These are phyloP conservation scores for Columbina picui DNA, from an alignment of 2,113 vertebrate genomes.

Conservation along the genomic window DNA sequence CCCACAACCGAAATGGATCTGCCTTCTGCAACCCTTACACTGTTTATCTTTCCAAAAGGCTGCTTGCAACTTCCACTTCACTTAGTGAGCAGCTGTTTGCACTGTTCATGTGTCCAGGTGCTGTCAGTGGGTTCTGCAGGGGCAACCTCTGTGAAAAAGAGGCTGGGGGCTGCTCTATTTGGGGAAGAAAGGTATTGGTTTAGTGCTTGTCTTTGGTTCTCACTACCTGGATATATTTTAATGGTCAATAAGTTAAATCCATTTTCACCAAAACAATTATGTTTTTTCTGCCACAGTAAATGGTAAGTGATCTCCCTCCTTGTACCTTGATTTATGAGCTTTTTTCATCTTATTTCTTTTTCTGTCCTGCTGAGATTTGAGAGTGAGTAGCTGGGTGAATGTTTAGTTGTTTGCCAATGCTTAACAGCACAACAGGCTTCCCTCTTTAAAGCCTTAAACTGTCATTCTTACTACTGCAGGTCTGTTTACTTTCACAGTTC, in stretches of 20 bases:
- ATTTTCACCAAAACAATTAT: neutral
- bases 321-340: neutral
- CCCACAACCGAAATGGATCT: accelerated
- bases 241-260: neutral
- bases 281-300: neutral
- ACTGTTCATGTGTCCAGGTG: accelerated
- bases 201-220: neutral
- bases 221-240: neutral
- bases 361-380: neutral
- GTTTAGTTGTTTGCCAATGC: neutral
- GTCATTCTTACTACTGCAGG: neutral
- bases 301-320: neutral
- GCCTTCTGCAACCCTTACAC: accelerated
- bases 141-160: neutral
- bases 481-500: neutral
- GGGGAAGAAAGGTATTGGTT: neutral
- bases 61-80: neutral
- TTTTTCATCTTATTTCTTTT: neutral
- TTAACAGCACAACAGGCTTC: neutral
- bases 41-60: neutral
- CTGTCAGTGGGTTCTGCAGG: neutral
- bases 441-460: neutral
- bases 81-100: neutral
- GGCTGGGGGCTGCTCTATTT: neutral
- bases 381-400: neutral